Base-by-base conservation (phyloP, 2,888 invertebrate species). In the Lottia scabra region DNA sequence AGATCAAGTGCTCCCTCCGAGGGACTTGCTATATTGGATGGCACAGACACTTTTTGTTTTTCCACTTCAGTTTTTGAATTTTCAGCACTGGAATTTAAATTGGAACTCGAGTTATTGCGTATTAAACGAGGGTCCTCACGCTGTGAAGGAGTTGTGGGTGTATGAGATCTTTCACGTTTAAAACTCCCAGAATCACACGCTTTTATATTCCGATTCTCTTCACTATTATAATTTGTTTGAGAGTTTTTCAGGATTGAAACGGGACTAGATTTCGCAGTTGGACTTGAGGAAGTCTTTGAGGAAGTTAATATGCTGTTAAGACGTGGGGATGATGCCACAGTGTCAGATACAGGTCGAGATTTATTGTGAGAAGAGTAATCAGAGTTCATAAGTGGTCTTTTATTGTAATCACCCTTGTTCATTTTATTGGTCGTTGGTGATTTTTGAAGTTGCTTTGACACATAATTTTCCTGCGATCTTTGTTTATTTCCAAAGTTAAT, bases 341-440 rank as follows among this genome's bases (percentile, higher is more conserved):
- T 23, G 19, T 56, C 56, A 10, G 56, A 56, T 23, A 23, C 19
- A 19, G 56, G 13, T 19, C 56, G 56, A 56, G 56, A 13, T 56
- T 56, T 56, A 23, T 23, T 23, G 19, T 56, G 56, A 56, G 19
- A 19, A 5, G 56, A 56, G 19, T 23, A 56, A 23, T 19, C 23
- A 12, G 19, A 10, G 56, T 19, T 13, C 56, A 56, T 56, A 38
- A 63, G 45, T 10, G 63, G 30, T 44, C 63, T 69, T 45, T 63
- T 63, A 63, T 63, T 45, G 43, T 43, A 63, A 19, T 69, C 68
- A 26, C 44, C 45, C 15, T 63, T 63, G 44, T 38, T 69, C 63
- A 69, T 63, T 45, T 69, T 69, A 45, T 69, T 69, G 10, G 48
- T 68, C 19, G 63, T 62, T 16, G 68, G 43, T 26, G 63, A 63